These are phyloP conservation scores for Axis porcinus DNA, from an alignment of 2,113 vertebrate species.

Conservation along the genomic window DNA sequence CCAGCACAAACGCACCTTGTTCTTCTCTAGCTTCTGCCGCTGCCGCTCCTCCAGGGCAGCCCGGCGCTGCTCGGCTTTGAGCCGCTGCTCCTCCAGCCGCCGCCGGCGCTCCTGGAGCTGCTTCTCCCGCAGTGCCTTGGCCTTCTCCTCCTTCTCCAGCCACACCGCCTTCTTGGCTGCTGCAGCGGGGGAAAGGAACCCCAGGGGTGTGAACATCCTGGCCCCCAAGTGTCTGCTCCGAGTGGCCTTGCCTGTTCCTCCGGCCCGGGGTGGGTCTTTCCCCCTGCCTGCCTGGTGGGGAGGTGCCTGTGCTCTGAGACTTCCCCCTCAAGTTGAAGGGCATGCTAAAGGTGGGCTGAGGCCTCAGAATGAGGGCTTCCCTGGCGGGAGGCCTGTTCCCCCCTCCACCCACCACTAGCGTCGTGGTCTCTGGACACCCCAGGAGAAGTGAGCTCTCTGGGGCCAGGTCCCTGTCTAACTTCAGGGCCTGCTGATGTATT, in stretches of 20 bases:
- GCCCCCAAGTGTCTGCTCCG: not conserved
- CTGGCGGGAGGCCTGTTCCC: not conserved
- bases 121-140: conserved; percentile 89
- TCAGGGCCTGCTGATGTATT: not conserved
- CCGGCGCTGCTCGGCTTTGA: conserved; percentile 90
- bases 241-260: not conserved
- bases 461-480: not conserved
- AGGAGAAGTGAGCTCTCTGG: not conserved
- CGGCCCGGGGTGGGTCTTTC: not conserved
- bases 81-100: conserved; percentile 91
- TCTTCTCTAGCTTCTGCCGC: conserved; percentile 94
- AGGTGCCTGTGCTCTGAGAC: not conserved
- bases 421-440: not conserved
- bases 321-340: not conserved
- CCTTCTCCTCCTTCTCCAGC: conserved; percentile 97
- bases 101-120: conserved; percentile 92
- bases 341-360: not conserved
- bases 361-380: not conserved
- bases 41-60: conserved; percentile 91
- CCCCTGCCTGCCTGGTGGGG: not conserved
- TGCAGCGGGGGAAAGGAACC: conserved; percentile 55
- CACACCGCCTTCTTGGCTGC: conserved; percentile 94
- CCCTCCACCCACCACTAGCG: fast-evolving
- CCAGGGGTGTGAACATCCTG: not conserved
- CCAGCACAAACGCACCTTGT: conserved; percentile 85